Evolutionary conservation across 2,888 invertebrate species (phyloP), one percentile per base, ranked within the genome.

Genomic region (Acronicta aceris): DNA sequence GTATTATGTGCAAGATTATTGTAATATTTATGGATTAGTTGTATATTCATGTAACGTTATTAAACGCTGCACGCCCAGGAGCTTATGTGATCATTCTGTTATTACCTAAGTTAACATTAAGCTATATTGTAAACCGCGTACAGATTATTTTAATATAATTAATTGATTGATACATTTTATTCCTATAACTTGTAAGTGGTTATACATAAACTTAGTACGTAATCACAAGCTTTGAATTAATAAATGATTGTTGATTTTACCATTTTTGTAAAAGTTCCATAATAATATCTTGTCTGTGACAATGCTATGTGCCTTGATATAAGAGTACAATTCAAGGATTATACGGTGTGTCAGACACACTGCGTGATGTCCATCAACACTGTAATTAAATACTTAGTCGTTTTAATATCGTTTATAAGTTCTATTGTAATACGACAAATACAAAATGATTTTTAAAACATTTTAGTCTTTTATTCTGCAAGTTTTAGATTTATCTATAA

Each of bases 21-120:
- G 59, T 83, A 81, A 81, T 89, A 87, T 89, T 88, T 89, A 87
- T 89, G 77, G 73, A 84, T 83, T 86, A 84, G 76, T 81, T 80
- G 33, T 79, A 82, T 78, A n/a, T 79, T 81, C 69, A 79, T 86
- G 85, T 85, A 81, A 80, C 84, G 86, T 88, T 83, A 71, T 62
- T 63, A 69, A 82, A 84, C 85, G 87, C 76, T 83, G 81, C 85
- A 86, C 84, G 85, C 83, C 82, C 85, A 83, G 71, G 85, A 88
- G 89, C 86, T 87, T 79, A 85, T 91, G 92, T 92, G 91, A 92
- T 91, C 84, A 87, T 89, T 86, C 75, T 83, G 75, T 87, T 33
- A 33, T 33, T 77, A 79, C 53, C 76, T 83, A 78, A 82, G 73
- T 75, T 74, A 63, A 65, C 59, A 58, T 73, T 65, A 74, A 64